phyloP scores from a whole-genome alignment of 2,113 vertebrate species.

The Arizona elegans region DNA sequence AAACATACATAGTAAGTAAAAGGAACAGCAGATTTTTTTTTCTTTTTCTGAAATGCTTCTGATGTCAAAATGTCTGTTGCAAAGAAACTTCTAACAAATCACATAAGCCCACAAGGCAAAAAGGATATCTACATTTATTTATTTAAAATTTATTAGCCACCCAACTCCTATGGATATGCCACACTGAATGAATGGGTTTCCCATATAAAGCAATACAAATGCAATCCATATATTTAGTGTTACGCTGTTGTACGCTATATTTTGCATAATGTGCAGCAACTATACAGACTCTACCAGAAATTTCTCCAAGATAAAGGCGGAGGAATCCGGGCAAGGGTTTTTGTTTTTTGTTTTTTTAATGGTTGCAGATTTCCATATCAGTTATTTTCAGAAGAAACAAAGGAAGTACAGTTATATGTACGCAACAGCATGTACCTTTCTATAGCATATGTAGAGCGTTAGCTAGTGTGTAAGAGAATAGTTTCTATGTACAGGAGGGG shows the following conservation, averaged over 20 bases:
- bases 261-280: neutral
- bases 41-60: neutral
- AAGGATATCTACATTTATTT: neutral
- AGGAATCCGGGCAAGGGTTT: neutral
- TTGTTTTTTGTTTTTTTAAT: neutral
- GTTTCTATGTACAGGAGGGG: neutral
- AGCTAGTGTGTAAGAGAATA: neutral
- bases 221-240: neutral
- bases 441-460: neutral
- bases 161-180: neutral
- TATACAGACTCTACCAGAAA: neutral
- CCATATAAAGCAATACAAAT: neutral
- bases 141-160: neutral
- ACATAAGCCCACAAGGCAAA: neutral
- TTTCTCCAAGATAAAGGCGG: neutral
- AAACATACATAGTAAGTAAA: neutral
- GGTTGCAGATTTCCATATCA: neutral
- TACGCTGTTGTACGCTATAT: neutral
- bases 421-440: neutral
- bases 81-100: neutral
- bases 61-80: neutral
- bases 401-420: neutral
- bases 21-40: neutral
- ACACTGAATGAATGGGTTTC: neutral
- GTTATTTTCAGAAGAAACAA: neutral